phyloP scores from a whole-genome alignment of 2,888 invertebrate species.

The Meganola albula region DNA sequence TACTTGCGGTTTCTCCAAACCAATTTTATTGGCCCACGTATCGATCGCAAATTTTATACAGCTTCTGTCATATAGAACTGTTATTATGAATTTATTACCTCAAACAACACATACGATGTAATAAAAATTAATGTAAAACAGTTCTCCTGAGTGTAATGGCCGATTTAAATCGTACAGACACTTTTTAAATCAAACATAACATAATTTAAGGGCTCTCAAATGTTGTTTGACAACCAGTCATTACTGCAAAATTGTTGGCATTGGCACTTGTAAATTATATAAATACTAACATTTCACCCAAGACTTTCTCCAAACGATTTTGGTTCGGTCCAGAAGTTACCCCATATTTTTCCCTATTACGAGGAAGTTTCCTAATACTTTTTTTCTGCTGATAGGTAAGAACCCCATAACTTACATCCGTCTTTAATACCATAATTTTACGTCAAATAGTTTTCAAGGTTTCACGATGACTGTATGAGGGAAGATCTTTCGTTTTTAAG shows the following conservation, averaged over 20 bases:
- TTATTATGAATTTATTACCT: constrained; percentile 29
- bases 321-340: too few relatives aligned
- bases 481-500: too few relatives aligned
- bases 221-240: constrained; percentile 13
- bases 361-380: too few relatives aligned
- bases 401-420: too few relatives aligned
- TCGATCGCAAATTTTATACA: constrained; percentile 28
- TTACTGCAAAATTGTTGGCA: constrained; percentile 10
- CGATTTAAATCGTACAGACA: constrained; percentile 24
- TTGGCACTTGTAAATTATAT: constrained; percentile 17
- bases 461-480: too few relatives aligned
- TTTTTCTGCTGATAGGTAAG: too few relatives aligned
- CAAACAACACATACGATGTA: constrained; percentile 15
- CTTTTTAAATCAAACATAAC: constrained; percentile 20
- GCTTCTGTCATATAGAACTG: constrained; percentile 26
- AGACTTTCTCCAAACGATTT: too few relatives aligned
- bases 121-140: constrained; percentile 28
- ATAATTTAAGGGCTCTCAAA: constrained; percentile 14
- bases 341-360: too few relatives aligned
- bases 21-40: constrained; percentile 29
- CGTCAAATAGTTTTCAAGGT: too few relatives aligned
- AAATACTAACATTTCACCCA: constrained; percentile 16
- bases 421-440: too few relatives aligned
- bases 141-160: constrained; percentile 21
- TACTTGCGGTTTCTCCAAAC: constrained; percentile 34